Conservation (phyloP, 2,888 invertebrate genomes). For the Geophilus truncorum region DNA sequence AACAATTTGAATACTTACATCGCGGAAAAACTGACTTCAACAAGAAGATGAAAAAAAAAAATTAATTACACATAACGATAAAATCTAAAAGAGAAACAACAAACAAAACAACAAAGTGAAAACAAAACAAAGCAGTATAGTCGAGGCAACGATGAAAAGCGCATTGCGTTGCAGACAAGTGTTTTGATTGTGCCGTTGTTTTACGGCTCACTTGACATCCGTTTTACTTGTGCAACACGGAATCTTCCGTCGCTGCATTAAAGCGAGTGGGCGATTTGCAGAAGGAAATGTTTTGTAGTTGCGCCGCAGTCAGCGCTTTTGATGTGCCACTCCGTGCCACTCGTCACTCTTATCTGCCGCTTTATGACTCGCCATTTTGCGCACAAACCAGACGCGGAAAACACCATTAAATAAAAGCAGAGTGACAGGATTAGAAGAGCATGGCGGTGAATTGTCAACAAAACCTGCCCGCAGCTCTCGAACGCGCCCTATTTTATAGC, state of each 20-base stretch:
- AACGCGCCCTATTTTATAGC: slow-evolving; percentile 10
- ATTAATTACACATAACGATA: no score
- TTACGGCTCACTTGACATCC: not conserved
- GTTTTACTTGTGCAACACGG: not conserved
- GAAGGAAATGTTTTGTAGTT: not conserved
- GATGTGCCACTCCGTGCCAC: no score
- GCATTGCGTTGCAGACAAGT: not conserved
- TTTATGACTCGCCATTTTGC: not conserved
- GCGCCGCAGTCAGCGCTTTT: not conserved
- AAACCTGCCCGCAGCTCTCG: not conserved
- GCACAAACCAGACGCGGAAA: not conserved
- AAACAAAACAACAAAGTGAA: no score
- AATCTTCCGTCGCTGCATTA: not conserved
- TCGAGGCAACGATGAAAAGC: not conserved
- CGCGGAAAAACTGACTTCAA: no score
- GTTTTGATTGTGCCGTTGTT: not conserved
- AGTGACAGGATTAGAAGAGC: not conserved
- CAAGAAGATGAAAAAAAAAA: no score
- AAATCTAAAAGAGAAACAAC: no score
- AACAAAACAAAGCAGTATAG: not conserved
- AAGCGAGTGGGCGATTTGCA: not conserved
- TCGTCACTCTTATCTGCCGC: not conserved
- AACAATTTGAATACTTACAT: no score
- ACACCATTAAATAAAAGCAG: not conserved
- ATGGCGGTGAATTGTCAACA: not conserved